A percentile compares a stretch with the other conserved stretches of the same genome.
Evolutionary conservation across 2,113 vertebrate genomes (phyloP).

Genomic region (Ovis canadensis): DNA sequence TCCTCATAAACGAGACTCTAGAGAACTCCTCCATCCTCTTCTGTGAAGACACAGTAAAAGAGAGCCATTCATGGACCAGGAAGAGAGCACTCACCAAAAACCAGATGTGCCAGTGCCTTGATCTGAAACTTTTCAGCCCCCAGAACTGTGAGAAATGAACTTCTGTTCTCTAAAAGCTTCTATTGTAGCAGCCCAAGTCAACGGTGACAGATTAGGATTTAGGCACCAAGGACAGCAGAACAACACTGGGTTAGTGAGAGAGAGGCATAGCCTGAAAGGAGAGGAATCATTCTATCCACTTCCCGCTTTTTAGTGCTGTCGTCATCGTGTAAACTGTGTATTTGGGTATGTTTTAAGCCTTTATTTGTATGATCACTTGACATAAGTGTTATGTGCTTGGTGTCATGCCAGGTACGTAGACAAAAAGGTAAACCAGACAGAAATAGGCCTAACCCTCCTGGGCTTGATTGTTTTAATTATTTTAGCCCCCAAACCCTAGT

Average conservation of each 20-base stretch:
- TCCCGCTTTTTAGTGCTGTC: neutral
- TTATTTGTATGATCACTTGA: neutral
- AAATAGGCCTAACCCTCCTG: neutral
- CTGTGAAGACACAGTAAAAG: neutral
- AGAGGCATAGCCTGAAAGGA: neutral
- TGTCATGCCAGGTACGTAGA: neutral
- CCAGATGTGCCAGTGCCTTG: neutral
- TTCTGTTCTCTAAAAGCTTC: neutral
- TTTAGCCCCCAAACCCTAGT: neutral
- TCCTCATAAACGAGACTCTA: neutral
- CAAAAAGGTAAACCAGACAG: neutral
- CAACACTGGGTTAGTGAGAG: fast-evolving
- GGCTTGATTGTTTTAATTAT: neutral
- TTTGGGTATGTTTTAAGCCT: neutral
- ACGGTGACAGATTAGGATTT: neutral
- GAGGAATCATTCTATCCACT: neutral
- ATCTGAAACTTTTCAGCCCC: too few relatives aligned
- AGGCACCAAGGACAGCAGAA: neutral
- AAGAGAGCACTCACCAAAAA: neutral
- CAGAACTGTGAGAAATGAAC: neutral
- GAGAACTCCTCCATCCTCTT: neutral
- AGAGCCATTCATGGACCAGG: neutral
- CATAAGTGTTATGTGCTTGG: neutral
- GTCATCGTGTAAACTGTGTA: neutral
- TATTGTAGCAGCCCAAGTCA: neutral